These are phyloP conservation scores for Serinus canaria DNA, from an alignment of 2,113 vertebrate species.

Conservation along the genomic window DNA sequence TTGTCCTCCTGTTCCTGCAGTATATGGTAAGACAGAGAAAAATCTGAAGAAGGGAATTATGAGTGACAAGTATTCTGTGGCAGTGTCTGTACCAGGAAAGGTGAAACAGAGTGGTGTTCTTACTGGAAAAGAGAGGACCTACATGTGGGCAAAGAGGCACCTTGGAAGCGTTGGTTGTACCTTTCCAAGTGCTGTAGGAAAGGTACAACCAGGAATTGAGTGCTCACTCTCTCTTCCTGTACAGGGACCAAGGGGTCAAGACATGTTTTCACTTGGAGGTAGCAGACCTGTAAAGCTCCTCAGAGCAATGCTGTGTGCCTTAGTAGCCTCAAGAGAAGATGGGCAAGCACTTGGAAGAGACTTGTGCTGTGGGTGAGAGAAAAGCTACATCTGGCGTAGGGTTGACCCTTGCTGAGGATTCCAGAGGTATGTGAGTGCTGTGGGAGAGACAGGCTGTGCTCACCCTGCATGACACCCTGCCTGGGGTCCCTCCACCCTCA, in stretches of 20 bases:
- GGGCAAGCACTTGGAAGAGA: background rate
- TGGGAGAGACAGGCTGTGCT: background rate
- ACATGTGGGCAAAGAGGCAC: background rate
- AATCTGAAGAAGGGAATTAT: background rate
- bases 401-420: background rate
- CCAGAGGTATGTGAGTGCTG: background rate
- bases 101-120: background rate
- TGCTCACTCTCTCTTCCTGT: background rate
- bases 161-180: no score
- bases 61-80: background rate
- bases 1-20: background rate
- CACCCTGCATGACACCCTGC: rapidly evolving
- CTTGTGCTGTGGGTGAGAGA: background rate
- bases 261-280: background rate
- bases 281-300: background rate
- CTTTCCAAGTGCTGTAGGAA: background rate
- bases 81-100: background rate
- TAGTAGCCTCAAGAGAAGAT: background rate
- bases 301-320: background rate
- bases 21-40: background rate
- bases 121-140: background rate
- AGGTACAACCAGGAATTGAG: background rate
- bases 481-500: rapidly evolving
- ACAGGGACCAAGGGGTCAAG: background rate
- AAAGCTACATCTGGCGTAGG: background rate